These are phyloP conservation scores for Oncorhynchus tshawytscha DNA, from an alignment of 2,113 vertebrate genomes.

Conservation along the genomic window DNA sequence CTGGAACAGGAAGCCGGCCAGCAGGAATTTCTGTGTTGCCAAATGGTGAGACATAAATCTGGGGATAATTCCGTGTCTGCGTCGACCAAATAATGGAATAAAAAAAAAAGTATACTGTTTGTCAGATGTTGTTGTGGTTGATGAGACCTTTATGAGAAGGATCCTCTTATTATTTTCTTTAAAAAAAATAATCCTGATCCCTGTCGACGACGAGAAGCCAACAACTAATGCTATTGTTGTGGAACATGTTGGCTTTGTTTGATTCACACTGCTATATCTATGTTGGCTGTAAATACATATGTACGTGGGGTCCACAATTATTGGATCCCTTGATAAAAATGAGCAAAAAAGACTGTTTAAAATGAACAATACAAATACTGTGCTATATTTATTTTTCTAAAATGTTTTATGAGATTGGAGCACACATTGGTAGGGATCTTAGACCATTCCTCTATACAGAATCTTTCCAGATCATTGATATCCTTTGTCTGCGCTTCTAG, in stretches of 20 bases:
- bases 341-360: too few relatives aligned
- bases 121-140: conserved; percentile 45
- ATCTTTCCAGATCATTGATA: too few relatives aligned
- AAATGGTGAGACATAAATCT: conserved; percentile 37
- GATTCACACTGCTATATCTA: not conserved
- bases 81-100: conserved; percentile 4
- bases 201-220: not conserved
- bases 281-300: not conserved
- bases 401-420: too few relatives aligned
- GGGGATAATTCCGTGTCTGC: conserved; percentile 10
- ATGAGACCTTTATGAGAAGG: conserved; percentile 24
- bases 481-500: too few relatives aligned
- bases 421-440: too few relatives aligned
- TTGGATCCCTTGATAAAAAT: too few relatives aligned
- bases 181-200: not conserved
- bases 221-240: not conserved
- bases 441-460: too few relatives aligned
- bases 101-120: conserved; percentile 30
- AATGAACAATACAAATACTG: too few relatives aligned
- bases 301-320: too few relatives aligned
- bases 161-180: conserved; percentile 10
- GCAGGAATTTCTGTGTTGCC: conserved; percentile 22
- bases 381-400: too few relatives aligned
- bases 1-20: conserved; percentile 22
- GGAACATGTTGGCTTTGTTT: not conserved